Evolutionary conservation across 2,888 invertebrate species (phyloP), one percentile per base, ranked within the genome.

Genomic region (Nymphalis urticae): DNA sequence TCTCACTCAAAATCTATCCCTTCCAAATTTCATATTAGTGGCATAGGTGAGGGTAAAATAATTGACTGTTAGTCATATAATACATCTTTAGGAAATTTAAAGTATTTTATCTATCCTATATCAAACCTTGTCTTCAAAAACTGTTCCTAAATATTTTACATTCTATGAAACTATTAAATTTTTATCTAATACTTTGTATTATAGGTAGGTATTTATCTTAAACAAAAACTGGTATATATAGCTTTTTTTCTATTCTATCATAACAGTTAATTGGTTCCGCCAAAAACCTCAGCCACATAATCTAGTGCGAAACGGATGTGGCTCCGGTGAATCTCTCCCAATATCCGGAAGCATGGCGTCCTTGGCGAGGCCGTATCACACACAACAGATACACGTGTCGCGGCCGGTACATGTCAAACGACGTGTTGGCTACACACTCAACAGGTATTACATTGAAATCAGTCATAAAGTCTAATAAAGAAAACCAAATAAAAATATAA

Each of bases 21-120:
- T 17, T 88, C 93, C 7, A 91, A 93, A 77, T 91, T 92, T 62
- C 93, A 94, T 71, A 94, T 97, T 76, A 96, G 96, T 73, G 96
- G 96, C 47, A 94, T 97, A 72, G 95, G 95, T 95, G 82, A 87
- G 82, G 47, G 19, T 72, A 62, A 64, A 16, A 10, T 16, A 9
- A 27, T 27, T 54, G 6, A 17, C 8, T 56, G 32, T 56, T 53
- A 59, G 10, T 10, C 2, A 3, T 42, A 42, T 10, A 2, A 9
- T 2, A 9, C 1, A 2, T 9, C 0, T 8, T 8, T 36, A 36
- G 9, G 13, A 42, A 42, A 50, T 48, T 10, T 17, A 17, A 27
- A 56, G 10, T 56, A 10, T 17, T 27, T 56, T 27, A 27, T 8
- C 1, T 24, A 32, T 32, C 27, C 27, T 27, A 27, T 19, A 21